phyloP scores from a whole-genome alignment of 2,113 vertebrate species.

The Sitta europaea region DNA sequence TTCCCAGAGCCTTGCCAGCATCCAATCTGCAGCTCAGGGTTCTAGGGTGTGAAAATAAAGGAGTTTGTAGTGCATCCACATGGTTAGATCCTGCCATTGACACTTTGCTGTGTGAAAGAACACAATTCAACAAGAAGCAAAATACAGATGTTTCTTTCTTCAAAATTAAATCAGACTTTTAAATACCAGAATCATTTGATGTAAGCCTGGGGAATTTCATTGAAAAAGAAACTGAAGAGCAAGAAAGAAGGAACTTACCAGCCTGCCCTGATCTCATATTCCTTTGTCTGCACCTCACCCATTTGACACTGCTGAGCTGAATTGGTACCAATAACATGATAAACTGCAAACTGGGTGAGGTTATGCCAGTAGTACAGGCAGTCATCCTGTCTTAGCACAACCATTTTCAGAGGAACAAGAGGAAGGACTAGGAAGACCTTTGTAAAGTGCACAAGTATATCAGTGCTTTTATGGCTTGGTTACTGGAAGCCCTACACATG shows the following conservation, averaged over 20 bases:
- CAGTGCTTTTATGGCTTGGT: slow-evolving; percentile 16
- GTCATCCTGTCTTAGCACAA: neutral
- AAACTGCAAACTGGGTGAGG: neutral
- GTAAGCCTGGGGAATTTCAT: neutral
- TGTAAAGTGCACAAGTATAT: neutral
- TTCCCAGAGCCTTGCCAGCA: neutral
- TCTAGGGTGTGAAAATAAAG: neutral
- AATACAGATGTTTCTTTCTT: neutral
- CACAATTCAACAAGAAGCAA: neutral
- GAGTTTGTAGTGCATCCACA: neutral
- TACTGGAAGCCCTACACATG: slow-evolving; percentile 8
- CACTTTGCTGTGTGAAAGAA: neutral
- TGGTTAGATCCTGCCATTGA: neutral
- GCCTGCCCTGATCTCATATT: neutral
- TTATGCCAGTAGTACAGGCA: neutral
- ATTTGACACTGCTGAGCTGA: neutral
- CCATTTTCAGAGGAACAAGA: neutral
- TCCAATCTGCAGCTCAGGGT: neutral
- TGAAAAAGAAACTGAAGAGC: neutral
- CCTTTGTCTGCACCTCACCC: neutral
- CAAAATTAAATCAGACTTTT: neutral
- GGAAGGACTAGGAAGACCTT: slow-evolving; percentile 23
- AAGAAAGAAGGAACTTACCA: neutral
- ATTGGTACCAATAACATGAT: neutral
- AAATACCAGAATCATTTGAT: neutral